Evolutionary conservation across 2,888 invertebrate genomes (phyloP), one percentile per base, ranked within the genome.

Genomic region (Andricus curvator): DNA sequence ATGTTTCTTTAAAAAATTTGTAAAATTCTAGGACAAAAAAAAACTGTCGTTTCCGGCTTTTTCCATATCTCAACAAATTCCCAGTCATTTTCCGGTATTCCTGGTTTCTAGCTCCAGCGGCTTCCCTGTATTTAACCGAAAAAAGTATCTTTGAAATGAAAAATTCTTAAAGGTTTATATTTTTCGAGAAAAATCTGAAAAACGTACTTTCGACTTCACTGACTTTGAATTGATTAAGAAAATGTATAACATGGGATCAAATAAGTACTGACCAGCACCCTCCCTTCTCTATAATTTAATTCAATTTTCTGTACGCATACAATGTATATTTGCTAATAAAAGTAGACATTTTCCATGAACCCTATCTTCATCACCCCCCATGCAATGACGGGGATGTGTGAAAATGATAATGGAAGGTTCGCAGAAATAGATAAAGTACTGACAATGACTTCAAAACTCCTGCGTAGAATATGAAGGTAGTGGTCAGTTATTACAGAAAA

Each of bases 401-500:
- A 56, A 74, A 56, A 74, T 74, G 56, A 74, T 74, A 74, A 56
- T 56, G 56, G 33, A 56, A 33, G 56, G 56, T 74, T 74, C 74
- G 56, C 22, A 11, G 74, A 74, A 74, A 8, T 60, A 60, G 33
- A 74, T 56, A 74, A 74, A 74, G 74, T 70, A 29, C 48, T 74
- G 56, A 56, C 74, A 56, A 60, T 74, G 68, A 70, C 70, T 70
- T 51, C 20, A 37, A 60, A 37, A 74, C 33, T 74, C 51, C 33
- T 56, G 70, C 29, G 11, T 51, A 29, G 51, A 51, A 70, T 48
- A 29, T 51, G 22, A 22, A n/a, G 6, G n/a, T n/a, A 44, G 41
- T 33, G 29, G 51, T 51, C 70, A 70, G 74, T 74, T 48, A 70
- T 70, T 70, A 70, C n/a, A 33, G 70, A 3, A 70, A 29, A 70